A percentile compares a stretch with the other conserved stretches of the same genome.
Evolutionary conservation across 2,113 vertebrate genomes (phyloP).

Genomic region (Clarias gariepinus): DNA sequence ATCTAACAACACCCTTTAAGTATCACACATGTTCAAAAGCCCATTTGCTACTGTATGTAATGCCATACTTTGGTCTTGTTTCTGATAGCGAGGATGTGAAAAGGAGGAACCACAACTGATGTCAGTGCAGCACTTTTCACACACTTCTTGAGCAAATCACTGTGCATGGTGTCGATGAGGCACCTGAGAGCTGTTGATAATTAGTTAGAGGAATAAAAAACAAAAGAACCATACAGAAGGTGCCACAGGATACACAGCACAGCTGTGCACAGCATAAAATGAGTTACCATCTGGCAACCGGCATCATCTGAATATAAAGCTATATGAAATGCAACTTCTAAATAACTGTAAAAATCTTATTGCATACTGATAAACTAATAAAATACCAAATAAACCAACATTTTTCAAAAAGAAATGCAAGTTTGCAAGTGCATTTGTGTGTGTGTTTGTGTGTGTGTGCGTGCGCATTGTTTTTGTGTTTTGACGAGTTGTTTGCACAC

Average conservation of each 20-base stretch:
- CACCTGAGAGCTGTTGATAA: constrained; percentile 18
- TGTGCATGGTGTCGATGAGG: not conserved
- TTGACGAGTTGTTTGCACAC: too few species aligned
- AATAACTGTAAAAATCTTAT: not conserved
- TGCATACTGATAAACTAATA: not conserved
- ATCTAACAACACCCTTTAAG: not conserved
- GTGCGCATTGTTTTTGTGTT: not conserved
- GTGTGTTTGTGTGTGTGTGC: too few species aligned
- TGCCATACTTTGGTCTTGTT: not conserved
- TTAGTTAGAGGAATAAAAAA: constrained; percentile 15
- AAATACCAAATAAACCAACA: not conserved
- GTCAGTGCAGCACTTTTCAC: not conserved
- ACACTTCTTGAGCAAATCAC: not conserved
- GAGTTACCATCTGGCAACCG: constrained; percentile 17
- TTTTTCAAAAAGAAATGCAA: not conserved
- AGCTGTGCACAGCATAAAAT: not conserved
- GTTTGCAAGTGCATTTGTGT: not conserved
- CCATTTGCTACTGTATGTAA: not conserved
- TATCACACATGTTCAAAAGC: not conserved
- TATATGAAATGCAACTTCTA: not conserved
- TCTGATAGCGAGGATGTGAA: not conserved
- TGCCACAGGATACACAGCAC: constrained; percentile 7
- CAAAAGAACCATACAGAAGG: constrained; percentile 5
- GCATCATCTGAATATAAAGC: not conserved
- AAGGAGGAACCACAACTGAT: not conserved